Evolutionary conservation across 2,113 vertebrate species (phyloP).

Genomic region (Zosterops japonicus): DNA sequence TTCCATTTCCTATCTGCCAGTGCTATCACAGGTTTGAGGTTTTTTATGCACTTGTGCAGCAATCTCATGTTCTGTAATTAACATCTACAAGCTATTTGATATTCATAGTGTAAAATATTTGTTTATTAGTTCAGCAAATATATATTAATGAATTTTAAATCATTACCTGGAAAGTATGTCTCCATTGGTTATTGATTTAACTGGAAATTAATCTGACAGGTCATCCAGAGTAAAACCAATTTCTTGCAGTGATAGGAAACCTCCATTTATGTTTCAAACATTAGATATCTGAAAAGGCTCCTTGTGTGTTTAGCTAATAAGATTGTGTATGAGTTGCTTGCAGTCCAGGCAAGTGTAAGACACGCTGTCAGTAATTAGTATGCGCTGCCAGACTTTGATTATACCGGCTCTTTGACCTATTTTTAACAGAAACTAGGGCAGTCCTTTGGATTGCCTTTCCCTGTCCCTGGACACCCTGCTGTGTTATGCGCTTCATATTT

Average conservation of each 20-base stretch:
- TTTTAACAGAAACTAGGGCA: slow-evolving; percentile 82
- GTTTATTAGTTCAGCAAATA: slow-evolving; percentile 13
- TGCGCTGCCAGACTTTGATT: slow-evolving; percentile 77
- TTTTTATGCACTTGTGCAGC: neutral
- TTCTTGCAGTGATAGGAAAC: neutral
- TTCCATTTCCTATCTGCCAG: neutral
- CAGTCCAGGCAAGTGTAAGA: neutral
- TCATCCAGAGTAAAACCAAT: neutral
- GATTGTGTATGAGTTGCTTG: neutral
- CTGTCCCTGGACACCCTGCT: slow-evolving; percentile 70
- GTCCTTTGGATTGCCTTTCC: slow-evolving; percentile 68
- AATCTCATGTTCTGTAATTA: neutral
- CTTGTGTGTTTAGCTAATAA: slow-evolving; percentile 23
- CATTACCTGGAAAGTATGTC: neutral
- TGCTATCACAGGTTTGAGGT: fast-evolving
- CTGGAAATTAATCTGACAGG: neutral
- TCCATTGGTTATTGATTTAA: slow-evolving; percentile 27
- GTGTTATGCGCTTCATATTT: slow-evolving; percentile 66
- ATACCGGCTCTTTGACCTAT: slow-evolving; percentile 80
- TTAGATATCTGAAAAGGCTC: neutral
- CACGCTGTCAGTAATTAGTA: slow-evolving; percentile 74
- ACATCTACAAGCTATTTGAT: neutral
- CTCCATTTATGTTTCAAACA: neutral
- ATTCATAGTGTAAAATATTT: neutral
- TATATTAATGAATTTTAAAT: neutral